Evolutionary conservation across 2,888 invertebrate genomes (phyloP).

Genomic region (Thera obeliscata): DNA sequence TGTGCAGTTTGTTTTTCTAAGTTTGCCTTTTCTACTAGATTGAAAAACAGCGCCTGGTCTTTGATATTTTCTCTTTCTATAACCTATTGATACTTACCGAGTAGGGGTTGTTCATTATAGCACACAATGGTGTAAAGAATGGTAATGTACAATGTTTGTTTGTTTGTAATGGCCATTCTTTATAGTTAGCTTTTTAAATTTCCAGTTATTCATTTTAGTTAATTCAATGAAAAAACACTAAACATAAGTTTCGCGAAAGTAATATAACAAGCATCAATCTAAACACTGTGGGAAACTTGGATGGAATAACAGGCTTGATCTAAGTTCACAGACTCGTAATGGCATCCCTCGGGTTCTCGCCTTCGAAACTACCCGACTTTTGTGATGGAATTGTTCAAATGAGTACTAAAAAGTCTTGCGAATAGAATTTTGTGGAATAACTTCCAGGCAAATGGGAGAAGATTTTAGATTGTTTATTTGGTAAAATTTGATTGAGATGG

Average conservation of each 20-base stretch:
- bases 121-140: too few species aligned
- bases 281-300: conserved; percentile 33
- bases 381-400: conserved; percentile 22
- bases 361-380: conserved; percentile 20
- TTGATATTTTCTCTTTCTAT: too few species aligned
- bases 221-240: background rate
- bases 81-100: too few species aligned
- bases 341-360: conserved; percentile 31
- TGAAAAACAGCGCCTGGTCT: too few species aligned
- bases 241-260: background rate
- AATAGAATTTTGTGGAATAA: background rate
- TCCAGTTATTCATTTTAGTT: too few species aligned
- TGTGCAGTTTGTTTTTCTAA: too few species aligned
- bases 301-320: conserved; percentile 36
- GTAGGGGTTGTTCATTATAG: too few species aligned
- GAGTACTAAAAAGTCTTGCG: conserved; percentile 10
- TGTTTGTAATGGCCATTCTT: too few species aligned
- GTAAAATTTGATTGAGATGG: too few species aligned
- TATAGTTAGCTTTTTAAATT: too few species aligned
- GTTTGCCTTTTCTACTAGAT: too few species aligned
- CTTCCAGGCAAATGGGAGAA: background rate
- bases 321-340: conserved; percentile 34
- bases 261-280: conserved; percentile 31
- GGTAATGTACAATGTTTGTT: too few species aligned
- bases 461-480: background rate